Conservation (phyloP, 2,888 invertebrate genomes). For the Ochropacha duplaris region DNA sequence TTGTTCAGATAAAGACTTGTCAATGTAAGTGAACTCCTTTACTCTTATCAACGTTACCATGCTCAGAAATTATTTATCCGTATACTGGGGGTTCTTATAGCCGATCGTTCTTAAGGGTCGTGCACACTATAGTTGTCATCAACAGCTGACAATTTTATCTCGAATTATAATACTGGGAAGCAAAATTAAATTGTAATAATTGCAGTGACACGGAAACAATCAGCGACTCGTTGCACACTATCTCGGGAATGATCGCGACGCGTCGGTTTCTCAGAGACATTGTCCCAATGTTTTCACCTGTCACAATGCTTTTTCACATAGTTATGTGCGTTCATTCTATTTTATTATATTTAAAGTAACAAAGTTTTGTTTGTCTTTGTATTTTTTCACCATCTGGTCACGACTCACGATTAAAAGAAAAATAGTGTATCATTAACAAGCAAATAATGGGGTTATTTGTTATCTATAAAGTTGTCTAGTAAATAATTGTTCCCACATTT, state of each 20-base stretch:
- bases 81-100: not conserved
- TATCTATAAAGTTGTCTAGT: too few relatives aligned
- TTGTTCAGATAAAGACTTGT: too few relatives aligned
- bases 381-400: too few relatives aligned
- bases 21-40: too few relatives aligned
- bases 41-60: too few relatives aligned
- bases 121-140: not conserved
- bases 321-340: slow-evolving; percentile 35
- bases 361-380: slow-evolving; percentile 15
- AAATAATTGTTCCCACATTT: too few relatives aligned
- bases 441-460: too few relatives aligned
- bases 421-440: too few relatives aligned
- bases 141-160: not conserved
- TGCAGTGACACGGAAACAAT: slow-evolving; percentile 45
- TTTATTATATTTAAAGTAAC: slow-evolving; percentile 17
- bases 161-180: slow-evolving; percentile 9
- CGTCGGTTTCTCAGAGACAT: slow-evolving; percentile 46
- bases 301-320: slow-evolving; percentile 67
- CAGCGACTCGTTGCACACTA: slow-evolving; percentile 25
- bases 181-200: slow-evolving; percentile 12
- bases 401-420: too few relatives aligned
- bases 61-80: too few relatives aligned
- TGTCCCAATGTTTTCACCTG: slow-evolving; percentile 42
- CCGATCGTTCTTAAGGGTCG: not conserved
- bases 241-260: slow-evolving; percentile 35